phyloP scores from a whole-genome alignment of 2,113 vertebrate genomes.

The Willisornis vidua region DNA sequence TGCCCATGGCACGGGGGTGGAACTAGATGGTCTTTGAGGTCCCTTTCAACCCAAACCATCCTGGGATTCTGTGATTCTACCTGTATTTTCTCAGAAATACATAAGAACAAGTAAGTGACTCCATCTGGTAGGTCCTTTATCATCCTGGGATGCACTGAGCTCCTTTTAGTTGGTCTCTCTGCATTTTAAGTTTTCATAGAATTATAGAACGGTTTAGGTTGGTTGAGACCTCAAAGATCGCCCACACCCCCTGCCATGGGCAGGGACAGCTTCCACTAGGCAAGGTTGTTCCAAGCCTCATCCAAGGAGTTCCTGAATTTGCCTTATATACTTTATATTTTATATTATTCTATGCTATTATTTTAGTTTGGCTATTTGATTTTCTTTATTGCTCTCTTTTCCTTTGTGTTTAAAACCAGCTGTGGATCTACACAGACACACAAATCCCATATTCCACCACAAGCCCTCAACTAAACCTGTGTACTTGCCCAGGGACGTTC shows the following conservation, averaged over 20 bases:
- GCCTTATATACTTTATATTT: neutral
- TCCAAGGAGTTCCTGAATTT: neutral
- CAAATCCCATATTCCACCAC: fast-evolving
- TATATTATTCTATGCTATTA: neutral
- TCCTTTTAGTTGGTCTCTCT: neutral
- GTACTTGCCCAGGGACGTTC: neutral
- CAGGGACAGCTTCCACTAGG: neutral
- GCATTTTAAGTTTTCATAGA: neutral
- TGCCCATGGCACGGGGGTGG: neutral
- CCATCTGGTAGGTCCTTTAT: neutral
- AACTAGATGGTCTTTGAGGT: neutral
- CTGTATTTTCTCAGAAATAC: neutral
- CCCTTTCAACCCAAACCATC: no score
- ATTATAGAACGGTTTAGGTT: neutral
- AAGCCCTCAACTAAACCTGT: fast-evolving
- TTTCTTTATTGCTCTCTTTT: neutral
- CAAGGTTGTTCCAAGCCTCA: neutral
- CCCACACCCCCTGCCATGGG: neutral
- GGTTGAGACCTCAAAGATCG: neutral
- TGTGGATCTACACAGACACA: neutral
- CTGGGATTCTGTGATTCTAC: neutral
- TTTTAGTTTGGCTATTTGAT: neutral
- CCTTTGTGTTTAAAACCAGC: neutral
- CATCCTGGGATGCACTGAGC: neutral
- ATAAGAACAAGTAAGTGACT: neutral